Evolutionary conservation across 1,140 invertebrate genomes (phyloP).

Genomic region (Drosophila bifasciata): DNA sequence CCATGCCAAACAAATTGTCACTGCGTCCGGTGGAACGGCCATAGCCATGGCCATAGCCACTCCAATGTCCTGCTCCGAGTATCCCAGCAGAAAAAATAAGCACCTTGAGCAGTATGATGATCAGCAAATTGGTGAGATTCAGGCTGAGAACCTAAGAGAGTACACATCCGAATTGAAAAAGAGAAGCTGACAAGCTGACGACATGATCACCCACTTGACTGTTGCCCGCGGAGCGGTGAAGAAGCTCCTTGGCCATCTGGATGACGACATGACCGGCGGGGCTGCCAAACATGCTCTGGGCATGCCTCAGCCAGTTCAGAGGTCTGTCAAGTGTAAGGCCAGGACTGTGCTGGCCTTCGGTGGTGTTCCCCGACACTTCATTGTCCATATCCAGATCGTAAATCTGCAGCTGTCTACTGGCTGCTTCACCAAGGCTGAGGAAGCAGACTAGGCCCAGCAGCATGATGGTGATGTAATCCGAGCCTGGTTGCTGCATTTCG

Average conservation of each 20-base stretch:
- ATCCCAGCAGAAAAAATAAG: conserved; percentile 91
- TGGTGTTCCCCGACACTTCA: conserved; percentile 2
- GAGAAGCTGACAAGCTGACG: conserved; percentile 76
- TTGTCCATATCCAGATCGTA: conserved; percentile 26
- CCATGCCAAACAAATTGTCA: conserved; percentile 81
- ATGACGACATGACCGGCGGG: conserved; percentile 86
- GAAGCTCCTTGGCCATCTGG: conserved; percentile 87
- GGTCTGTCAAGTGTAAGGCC: conserved; percentile 39
- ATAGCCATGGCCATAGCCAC: conserved; percentile 85
- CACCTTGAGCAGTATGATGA: conserved; percentile 92
- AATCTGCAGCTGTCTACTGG: conserved; percentile 40
- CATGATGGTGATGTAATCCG: conserved; percentile 36
- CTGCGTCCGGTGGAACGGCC: conserved; percentile 79
- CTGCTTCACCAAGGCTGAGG: conserved; percentile 16
- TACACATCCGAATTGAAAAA: neutral
- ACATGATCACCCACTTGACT: conserved; percentile 85
- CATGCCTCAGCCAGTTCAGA: conserved; percentile 84
- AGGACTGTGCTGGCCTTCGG: neutral
- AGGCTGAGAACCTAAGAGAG: conserved; percentile 88
- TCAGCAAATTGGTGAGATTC: conserved; percentile 92
- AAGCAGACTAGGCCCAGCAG: conserved; percentile 11
- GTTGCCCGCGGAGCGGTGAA: conserved; percentile 87
- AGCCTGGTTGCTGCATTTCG: conserved; percentile 44
- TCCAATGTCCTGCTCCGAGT: conserved; percentile 88
- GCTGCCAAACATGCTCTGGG: conserved; percentile 85